These are phyloP conservation scores for Ophioninae sp. DNA, from an alignment of 2,888 invertebrate species.

Conservation along the genomic window DNA sequence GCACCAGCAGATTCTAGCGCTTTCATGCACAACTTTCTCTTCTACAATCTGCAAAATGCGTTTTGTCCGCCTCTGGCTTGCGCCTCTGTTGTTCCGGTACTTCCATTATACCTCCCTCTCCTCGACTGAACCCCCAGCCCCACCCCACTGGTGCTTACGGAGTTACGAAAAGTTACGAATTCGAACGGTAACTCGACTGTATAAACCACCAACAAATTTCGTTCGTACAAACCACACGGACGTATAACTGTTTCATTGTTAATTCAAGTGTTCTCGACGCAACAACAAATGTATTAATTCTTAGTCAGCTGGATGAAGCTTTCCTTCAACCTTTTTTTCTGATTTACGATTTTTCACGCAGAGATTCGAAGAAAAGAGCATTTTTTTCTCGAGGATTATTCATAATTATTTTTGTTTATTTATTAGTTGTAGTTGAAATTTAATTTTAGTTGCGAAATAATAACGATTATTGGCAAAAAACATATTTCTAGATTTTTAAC, in stretches of 20 bases:
- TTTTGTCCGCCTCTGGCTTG: conserved; percentile 32
- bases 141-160: conserved; percentile 10
- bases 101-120: conserved; percentile 13
- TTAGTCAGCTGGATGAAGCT: background rate
- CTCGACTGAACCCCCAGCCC: background rate
- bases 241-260: conserved; percentile 1
- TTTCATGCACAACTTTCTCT: conserved; percentile 31
- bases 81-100: conserved; percentile 24
- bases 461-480: no score
- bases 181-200: conserved; percentile 39
- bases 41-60: conserved; percentile 45
- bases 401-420: background rate
- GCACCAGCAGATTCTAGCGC: conserved; percentile 29
- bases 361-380: background rate
- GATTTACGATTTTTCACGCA: background rate
- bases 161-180: conserved; percentile 38
- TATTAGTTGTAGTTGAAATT: background rate
- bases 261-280: background rate
- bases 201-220: conserved; percentile 37
- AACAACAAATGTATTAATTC: background rate
- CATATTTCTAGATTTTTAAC: background rate
- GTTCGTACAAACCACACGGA: conserved; percentile 9
- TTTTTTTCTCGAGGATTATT: background rate
- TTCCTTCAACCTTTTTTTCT: background rate
- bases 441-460: background rate